Base-by-base conservation (phyloP, 1,140 invertebrate species). In the Macrocentrus cingulum region DNA sequence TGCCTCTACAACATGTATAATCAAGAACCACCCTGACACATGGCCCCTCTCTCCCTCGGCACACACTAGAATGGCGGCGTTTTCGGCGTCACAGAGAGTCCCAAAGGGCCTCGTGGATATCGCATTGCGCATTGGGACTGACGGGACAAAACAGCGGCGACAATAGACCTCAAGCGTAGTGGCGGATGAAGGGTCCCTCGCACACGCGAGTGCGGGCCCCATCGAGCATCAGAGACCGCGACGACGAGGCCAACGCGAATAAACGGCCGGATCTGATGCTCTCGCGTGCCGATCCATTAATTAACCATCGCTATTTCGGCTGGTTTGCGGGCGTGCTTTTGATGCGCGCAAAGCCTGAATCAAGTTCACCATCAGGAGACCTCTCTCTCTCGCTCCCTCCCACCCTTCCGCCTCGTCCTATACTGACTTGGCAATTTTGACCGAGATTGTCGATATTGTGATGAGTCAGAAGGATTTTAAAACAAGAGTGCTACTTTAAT, bases 111-210 rank as follows among this genome's bases (percentile, higher is more conserved):
- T 71, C 68, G 68, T 74, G 70, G 75, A 79, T 77, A 79, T 79
- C 75, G 66, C 75, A 73, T 79, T 79, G 72, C 76, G 67, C 67
- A 58, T 63, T 61, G 55, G 69, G 74, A 79, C 75, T 77, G 75
- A 79, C 74, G 75, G 76, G 71, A 77, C 76, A 77, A 77, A 77
- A 77, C 75, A 65, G 55, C 61, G 63, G 66, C 66, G 56, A 79
- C 75, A 77, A 77, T 74, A 70, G 72, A 49, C 34, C 22, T 29
- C 16, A n/a, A 39, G 44, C 11, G 52, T 25, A n/a, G n/a, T n/a
- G n/a, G n/a, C n/a, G 37, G 37, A n/a, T 39, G 37, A 39, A 39
- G 22, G 22, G 44, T 11, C 44, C 15, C 23, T 2, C n/a, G 13
- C 19, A 22, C 25, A 29, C 25, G 64, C 34, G 63, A 60, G 66